A percentile compares a stretch with the other conserved stretches of the same genome.
Evolutionary conservation across 2,797 vertebrate genomes (phyloP).

Genomic region (Alfaro cultratus): DNA sequence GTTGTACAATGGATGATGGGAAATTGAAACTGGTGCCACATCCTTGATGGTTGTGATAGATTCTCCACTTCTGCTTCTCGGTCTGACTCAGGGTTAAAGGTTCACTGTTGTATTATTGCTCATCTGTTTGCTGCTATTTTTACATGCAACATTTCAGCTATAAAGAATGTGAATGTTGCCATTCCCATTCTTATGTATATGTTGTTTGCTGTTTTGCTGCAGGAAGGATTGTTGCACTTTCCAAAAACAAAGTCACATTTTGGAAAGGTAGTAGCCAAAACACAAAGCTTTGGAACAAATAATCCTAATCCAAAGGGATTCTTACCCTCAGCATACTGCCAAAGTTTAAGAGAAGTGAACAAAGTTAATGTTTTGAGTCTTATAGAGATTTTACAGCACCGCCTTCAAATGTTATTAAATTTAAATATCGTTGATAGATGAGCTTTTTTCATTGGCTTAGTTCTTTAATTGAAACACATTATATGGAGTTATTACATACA

Average conservation of each 20-base stretch:
- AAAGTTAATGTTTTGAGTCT: not conserved
- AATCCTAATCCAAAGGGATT: not conserved
- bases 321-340: not conserved
- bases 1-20: too few relatives aligned
- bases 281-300: not conserved
- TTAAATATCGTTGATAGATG: too few relatives aligned
- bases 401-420: too few relatives aligned
- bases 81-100: too few relatives aligned
- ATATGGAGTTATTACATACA: too few relatives aligned
- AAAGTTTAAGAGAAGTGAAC: not conserved
- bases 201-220: not conserved
- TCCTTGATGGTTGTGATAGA: too few relatives aligned
- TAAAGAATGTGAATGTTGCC: not conserved
- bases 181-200: not conserved
- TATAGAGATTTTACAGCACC: not conserved
- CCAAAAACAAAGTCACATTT: not conserved
- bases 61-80: too few relatives aligned
- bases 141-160: not conserved
- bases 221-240: not conserved
- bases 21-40: too few relatives aligned
- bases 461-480: too few relatives aligned
- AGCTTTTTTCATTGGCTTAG: too few relatives aligned
- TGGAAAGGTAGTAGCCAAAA: not conserved
- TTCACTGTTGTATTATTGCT: too few relatives aligned
- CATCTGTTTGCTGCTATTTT: too few relatives aligned